Conservation (phyloP, 2,888 invertebrate species). For the Nesidiocoris tenuis region DNA sequence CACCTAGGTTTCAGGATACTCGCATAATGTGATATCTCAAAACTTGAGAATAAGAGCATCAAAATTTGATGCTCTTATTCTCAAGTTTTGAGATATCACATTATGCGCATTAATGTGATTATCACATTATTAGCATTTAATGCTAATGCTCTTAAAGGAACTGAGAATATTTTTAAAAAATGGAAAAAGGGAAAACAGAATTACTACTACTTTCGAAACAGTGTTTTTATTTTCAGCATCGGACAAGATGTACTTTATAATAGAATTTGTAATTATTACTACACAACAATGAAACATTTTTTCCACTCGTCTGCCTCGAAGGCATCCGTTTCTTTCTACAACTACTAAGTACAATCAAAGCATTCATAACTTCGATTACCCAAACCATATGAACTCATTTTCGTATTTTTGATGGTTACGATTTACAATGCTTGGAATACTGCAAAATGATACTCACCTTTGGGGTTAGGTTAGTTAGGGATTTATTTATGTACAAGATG, state of each 20-base stretch:
- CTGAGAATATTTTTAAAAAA: too few relatives aligned
- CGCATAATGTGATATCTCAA: not conserved
- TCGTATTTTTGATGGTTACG: constrained; percentile 15
- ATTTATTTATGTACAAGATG: constrained; percentile 38
- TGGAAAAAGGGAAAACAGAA: not conserved
- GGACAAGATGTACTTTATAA: constrained; percentile 30
- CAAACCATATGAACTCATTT: constrained; percentile 27
- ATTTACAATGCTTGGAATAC: constrained; percentile 38
- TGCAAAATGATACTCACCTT: constrained; percentile 19
- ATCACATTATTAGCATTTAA: too few relatives aligned
- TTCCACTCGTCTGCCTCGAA: constrained; percentile 22
- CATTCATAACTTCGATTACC: constrained; percentile 35
- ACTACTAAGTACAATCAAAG: constrained; percentile 41
- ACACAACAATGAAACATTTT: constrained; percentile 27
- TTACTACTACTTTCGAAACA: constrained; percentile 11
- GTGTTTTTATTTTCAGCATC: constrained; percentile 31
- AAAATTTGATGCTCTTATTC: too few relatives aligned
- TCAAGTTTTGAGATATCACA: too few relatives aligned
- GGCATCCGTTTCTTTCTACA: constrained; percentile 22
- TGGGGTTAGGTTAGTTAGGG: not conserved
- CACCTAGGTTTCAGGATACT: too few relatives aligned
- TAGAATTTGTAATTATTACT: constrained; percentile 41
- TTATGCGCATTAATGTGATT: too few relatives aligned
- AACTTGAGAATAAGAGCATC: too few relatives aligned
- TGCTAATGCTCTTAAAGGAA: too few relatives aligned